A percentile compares a stretch with the other conserved stretches of the same genome.
phyloP scores from a whole-genome alignment of 2,888 invertebrate species.

The Drosophila quasianomalipes region DNA sequence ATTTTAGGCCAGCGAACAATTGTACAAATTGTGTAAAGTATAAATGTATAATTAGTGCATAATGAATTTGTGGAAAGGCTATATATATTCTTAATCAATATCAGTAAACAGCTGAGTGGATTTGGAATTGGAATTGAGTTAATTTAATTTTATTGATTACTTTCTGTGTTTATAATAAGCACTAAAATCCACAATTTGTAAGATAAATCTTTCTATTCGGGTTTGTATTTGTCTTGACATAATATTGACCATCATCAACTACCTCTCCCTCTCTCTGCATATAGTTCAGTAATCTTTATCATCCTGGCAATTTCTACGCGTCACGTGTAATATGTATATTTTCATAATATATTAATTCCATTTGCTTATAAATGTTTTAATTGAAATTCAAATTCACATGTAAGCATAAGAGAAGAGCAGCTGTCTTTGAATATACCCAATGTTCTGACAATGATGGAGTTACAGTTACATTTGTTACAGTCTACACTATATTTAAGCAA shows the following conservation, averaged over 20 bases:
- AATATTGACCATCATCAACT: not conserved
- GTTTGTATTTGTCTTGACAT: not conserved
- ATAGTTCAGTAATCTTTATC: not conserved
- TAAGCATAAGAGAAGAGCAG: not conserved
- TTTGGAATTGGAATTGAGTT: not conserved
- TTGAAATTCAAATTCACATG: not conserved
- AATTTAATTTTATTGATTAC: not conserved
- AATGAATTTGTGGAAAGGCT: too few species aligned
- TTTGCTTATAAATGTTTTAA: not conserved
- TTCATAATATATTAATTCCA: not conserved
- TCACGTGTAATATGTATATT: not conserved
- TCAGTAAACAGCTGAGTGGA: too few species aligned
- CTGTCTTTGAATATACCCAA: not conserved
- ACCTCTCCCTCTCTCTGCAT: not conserved
- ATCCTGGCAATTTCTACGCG: not conserved
- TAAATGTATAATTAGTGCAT: not conserved
- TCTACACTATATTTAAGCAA: constrained; percentile 43
- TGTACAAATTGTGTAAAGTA: not conserved
- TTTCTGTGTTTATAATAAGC: not conserved
- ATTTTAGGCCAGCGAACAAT: not conserved
- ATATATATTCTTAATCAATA: not conserved
- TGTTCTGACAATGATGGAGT: not conserved
- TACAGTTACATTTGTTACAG: not conserved
- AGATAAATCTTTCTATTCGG: not conserved
- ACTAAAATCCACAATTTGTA: not conserved